phyloP scores from a whole-genome alignment of 2,113 vertebrate species.

The Silurus asotus region DNA sequence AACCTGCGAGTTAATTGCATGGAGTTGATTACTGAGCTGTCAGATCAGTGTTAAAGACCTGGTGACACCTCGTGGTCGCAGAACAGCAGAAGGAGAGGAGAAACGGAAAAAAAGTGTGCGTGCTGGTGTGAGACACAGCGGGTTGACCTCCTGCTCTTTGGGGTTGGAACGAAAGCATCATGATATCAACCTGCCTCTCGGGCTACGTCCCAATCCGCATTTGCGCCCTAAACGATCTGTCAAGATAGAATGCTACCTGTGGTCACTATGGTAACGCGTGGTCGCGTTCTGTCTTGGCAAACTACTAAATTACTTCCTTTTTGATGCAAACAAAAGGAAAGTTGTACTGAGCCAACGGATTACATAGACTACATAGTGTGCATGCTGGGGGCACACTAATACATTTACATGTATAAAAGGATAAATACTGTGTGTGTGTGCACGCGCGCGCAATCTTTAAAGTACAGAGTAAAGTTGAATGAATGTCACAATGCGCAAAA shows the following conservation, averaged over 20 bases:
- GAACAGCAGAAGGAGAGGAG: not conserved
- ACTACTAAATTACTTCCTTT: too few species aligned
- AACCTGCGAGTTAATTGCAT: not conserved
- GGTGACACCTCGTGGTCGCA: conserved; percentile 54
- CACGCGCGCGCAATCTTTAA: too few species aligned
- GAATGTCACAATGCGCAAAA: not conserved
- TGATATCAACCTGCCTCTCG: not conserved
- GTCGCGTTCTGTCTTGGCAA: not conserved
- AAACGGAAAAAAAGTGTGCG: not conserved
- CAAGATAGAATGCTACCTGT: not conserved
- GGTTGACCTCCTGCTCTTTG: too few species aligned
- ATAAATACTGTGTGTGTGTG: too few species aligned
- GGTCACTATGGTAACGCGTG: not conserved
- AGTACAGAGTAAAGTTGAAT: not conserved
- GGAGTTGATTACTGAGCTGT: not conserved
- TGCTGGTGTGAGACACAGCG: not conserved
- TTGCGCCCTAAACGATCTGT: too few species aligned
- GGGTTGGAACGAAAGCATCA: not conserved
- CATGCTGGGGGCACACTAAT: too few species aligned
- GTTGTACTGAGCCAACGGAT: not conserved
- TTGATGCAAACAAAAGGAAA: not conserved
- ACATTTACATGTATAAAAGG: too few species aligned
- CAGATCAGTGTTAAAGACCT: not conserved
- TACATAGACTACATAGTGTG: too few species aligned
- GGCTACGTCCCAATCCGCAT: not conserved